These are phyloP conservation scores for Ptiloglossa arizonensis DNA, from an alignment of 1,140 invertebrate species.

Conservation along the genomic window DNA sequence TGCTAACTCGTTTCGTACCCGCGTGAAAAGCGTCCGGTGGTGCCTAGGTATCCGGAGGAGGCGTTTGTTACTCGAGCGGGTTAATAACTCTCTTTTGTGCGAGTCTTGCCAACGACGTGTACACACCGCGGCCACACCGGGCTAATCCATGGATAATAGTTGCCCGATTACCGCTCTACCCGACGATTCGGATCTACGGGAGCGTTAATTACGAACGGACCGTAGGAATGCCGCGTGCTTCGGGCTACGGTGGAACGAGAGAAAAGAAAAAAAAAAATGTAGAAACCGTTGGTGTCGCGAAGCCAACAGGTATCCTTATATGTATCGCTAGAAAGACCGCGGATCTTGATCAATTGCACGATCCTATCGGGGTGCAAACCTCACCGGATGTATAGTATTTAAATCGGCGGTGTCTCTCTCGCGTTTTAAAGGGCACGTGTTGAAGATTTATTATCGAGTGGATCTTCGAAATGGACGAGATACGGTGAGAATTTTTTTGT, in stretches of 20 bases:
- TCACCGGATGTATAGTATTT: neutral
- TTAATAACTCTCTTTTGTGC: too few relatives aligned
- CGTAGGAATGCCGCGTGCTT: slow-evolving; percentile 15
- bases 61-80: too few relatives aligned
- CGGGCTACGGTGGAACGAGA: slow-evolving; percentile 6
- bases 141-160: slow-evolving; percentile 20
- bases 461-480: too few relatives aligned
- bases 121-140: neutral
- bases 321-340: slow-evolving; percentile 39
- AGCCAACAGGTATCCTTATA: slow-evolving; percentile 31
- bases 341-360: slow-evolving; percentile 32
- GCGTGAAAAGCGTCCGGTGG: too few relatives aligned
- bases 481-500: too few relatives aligned
- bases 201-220: slow-evolving; percentile 41
- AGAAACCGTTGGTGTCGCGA: neutral
- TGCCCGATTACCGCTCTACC: slow-evolving; percentile 37
- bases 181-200: neutral
- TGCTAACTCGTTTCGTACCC: too few relatives aligned
- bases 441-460: too few relatives aligned
- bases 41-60: too few relatives aligned
- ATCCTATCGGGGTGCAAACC: neutral
- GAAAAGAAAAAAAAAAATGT: neutral
- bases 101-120: too few relatives aligned
- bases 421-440: slow-evolving; percentile 8
- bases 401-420: slow-evolving; percentile 31